These are phyloP conservation scores for Pipistrellus nathusii DNA, from an alignment of 2,797 vertebrate species.

Conservation along the genomic window DNA sequence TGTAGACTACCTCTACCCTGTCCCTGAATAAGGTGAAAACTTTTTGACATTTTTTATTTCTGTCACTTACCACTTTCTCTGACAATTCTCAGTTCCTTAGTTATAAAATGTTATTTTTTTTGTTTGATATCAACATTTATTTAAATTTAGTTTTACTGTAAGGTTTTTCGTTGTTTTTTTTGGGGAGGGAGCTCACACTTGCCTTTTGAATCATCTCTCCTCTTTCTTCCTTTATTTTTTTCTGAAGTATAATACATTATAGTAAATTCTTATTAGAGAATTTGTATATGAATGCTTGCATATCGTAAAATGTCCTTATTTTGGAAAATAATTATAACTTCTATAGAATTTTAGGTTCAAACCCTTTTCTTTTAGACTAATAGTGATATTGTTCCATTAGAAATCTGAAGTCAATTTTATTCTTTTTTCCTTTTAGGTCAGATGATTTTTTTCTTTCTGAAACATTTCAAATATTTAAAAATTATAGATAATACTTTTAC, in stretches of 20 bases:
- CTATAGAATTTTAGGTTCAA: neutral
- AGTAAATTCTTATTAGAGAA: neutral
- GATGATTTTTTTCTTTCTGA: neutral
- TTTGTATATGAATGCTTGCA: neutral
- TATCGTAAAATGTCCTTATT: conserved; percentile 24
- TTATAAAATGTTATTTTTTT: neutral
- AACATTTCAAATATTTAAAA: conserved; percentile 1
- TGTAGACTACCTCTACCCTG: neutral
- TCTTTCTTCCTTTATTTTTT: neutral
- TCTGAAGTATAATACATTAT: neutral
- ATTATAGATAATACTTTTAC: neutral
- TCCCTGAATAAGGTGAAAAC: neutral
- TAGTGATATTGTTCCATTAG: neutral
- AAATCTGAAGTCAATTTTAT: neutral
- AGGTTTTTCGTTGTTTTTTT: no score
- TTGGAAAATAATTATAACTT: conserved; percentile 19
- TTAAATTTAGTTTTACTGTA: conserved; percentile 22
- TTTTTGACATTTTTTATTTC: neutral
- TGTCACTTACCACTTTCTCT: neutral
- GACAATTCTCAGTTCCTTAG: neutral
- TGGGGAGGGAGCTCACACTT: neutral
- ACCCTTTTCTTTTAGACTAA: neutral
- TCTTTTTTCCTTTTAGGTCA: neutral
- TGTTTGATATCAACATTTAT: neutral
- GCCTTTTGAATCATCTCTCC: neutral